Conservation (phyloP, 2,113 vertebrate species). For the Garra rufa region DNA sequence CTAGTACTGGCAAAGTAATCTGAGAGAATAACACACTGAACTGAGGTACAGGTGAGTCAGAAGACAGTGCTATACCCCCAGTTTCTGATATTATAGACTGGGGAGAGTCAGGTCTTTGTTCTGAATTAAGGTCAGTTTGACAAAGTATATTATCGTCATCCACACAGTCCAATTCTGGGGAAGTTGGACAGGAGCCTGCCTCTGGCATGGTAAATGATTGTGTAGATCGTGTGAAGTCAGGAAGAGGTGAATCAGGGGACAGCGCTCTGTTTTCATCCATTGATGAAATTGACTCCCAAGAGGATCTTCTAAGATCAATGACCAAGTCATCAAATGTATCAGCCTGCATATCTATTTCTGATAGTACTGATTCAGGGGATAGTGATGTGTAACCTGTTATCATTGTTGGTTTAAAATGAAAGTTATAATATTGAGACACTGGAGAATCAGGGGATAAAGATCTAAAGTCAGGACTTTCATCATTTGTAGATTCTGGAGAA, state of each 20-base stretch:
- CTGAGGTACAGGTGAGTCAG: conserved; percentile 32
- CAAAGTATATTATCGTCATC: conserved; percentile 57
- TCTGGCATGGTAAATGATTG: conserved; percentile 53
- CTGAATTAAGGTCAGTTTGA: conserved; percentile 52
- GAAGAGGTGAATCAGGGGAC: conserved; percentile 61
- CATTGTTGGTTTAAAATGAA: neutral
- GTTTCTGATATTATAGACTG: conserved; percentile 42
- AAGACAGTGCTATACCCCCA: neutral
- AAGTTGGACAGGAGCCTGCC: conserved; percentile 55
- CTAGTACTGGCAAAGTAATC: neutral
- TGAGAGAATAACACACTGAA: neutral
- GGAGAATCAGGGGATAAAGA: conserved; percentile 53
- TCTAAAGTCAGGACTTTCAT: neutral
- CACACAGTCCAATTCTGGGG: conserved; percentile 61
- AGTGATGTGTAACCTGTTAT: conserved; percentile 18
- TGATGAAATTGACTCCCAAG: conserved; percentile 55
- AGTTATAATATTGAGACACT: neutral
- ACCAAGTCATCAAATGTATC: conserved; percentile 23
- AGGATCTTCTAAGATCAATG: conserved; percentile 19
- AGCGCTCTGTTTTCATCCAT: conserved; percentile 53
- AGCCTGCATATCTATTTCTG: conserved; percentile 55
- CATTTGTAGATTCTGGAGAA: neutral
- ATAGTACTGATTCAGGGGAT: conserved; percentile 57
- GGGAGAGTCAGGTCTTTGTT: conserved; percentile 57
- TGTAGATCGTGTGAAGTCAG: conserved; percentile 24